Base-by-base conservation (phyloP, 2,113 vertebrate genomes). In the Corydoras maculifer region DNA sequence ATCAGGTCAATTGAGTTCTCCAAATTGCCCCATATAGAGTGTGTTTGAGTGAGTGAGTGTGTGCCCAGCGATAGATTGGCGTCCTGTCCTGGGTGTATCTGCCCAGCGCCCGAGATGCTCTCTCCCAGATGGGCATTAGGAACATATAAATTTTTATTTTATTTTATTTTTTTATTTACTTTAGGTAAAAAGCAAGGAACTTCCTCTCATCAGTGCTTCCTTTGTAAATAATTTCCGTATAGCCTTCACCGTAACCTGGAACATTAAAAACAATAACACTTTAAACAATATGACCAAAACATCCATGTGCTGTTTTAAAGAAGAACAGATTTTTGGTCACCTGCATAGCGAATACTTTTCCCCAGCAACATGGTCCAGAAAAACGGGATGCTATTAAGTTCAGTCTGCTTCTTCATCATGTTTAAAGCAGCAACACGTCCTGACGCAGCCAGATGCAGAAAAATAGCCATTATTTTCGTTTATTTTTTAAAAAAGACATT, bases 121-220 rank as follows among this genome's bases (percentile, higher is more conserved):
- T 25, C 18, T 25, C 18, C 18, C 2, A 2, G 18, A 25, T 25
- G 18, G 18, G 18, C 18, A 25, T 25, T n/a, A n/a, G n/a, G n/a
- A n/a, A n/a, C n/a, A n/a, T 25, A 12, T 61, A 48, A 58, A 0
- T 25, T 59, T n/a, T n/a, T n/a, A n/a, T n/a, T n/a, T n/a, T n/a
- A n/a, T n/a, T n/a, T n/a, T n/a, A n/a, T n/a, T 25, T 25, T 25
- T 54, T 65, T 30, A 31, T 6, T 89, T 80, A 94, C 94, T 91
- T 95, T 53, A 95, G 86, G 78, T 94, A 95, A 81, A 95, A 93
- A 1, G 91, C 87, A 15, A 94, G 83, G 81, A 96, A 94, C 71
- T 87, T 91, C 75, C 87, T 80, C 25, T 93, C 88, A 57, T 90
- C 87, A 60, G 90, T 73, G 63, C 84, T 88, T 70, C 93, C 94